Conservation (phyloP, 2,113 vertebrate species). For the Bujurquina vittata region DNA sequence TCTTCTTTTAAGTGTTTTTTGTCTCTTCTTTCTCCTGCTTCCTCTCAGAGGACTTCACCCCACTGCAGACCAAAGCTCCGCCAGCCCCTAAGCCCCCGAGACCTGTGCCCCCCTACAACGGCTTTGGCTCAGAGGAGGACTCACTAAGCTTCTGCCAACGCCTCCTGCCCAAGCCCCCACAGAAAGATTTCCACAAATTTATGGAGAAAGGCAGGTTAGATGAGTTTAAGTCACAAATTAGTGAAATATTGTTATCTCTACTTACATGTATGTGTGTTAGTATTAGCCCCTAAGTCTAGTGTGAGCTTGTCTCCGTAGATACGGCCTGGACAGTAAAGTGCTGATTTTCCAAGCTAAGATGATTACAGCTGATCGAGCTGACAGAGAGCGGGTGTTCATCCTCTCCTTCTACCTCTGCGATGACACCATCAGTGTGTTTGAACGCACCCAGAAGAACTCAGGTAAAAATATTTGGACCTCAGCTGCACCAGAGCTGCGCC, state of each 20-base stretch:
- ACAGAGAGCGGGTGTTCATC: conserved; percentile 82
- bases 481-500: neutral
- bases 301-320: conserved; percentile 61
- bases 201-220: conserved; percentile 90
- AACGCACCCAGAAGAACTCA: conserved; percentile 83
- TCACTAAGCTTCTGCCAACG: conserved; percentile 85
- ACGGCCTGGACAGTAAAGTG: conserved; percentile 82
- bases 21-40: conserved; percentile 19
- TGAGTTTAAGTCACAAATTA: conserved; percentile 1
- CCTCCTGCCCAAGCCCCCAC: conserved; percentile 79
- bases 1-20: conserved; percentile 45
- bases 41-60: conserved; percentile 85
- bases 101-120: conserved; percentile 87
- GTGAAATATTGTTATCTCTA: neutral
- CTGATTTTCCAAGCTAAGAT: conserved; percentile 85
- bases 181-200: conserved; percentile 84
- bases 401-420: conserved; percentile 88
- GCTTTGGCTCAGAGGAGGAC: conserved; percentile 95
- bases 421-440: conserved; percentile 88
- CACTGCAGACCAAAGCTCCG: conserved; percentile 80
- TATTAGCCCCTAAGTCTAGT: neutral
- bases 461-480: conserved; percentile 72
- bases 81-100: conserved; percentile 73
- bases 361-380: conserved; percentile 71
- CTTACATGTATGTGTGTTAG: neutral